phyloP scores from a whole-genome alignment of 53 echinoderm and acorn worm genomes.

The Holothuria scabra region DNA sequence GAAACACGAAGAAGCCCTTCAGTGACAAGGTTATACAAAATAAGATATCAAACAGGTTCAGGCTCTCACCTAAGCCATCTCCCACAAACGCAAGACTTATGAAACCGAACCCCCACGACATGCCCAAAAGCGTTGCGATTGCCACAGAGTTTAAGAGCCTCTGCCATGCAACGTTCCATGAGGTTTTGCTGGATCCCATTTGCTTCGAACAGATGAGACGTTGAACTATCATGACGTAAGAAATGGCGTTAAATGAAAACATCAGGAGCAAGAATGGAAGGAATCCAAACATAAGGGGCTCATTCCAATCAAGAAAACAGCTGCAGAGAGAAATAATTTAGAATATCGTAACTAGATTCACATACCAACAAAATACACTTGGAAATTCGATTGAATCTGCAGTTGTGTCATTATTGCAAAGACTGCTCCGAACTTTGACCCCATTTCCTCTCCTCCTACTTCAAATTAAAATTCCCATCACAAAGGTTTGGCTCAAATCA shows the following conservation, averaged over 20 bases:
- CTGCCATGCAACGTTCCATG: background rate
- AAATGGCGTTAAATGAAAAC: constrained; percentile 53
- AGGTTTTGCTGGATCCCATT: constrained; percentile 18
- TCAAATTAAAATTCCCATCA: too few relatives aligned
- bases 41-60: constrained; percentile 3
- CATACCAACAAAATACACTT: too few relatives aligned
- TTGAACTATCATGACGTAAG: constrained; percentile 13
- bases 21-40: constrained; percentile 25
- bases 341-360: background rate
- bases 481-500: too few relatives aligned
- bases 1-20: constrained; percentile 14
- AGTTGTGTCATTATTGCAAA: too few relatives aligned
- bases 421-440: too few relatives aligned
- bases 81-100: constrained; percentile 4
- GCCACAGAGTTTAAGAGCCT: constrained; percentile 17
- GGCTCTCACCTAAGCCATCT: background rate
- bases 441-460: too few relatives aligned
- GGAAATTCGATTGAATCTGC: too few relatives aligned
- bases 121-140: constrained; percentile 1
- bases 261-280: constrained; percentile 57
- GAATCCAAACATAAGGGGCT: constrained; percentile 60
- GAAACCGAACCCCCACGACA: constrained; percentile 36
- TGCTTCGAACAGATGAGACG: constrained; percentile 26
- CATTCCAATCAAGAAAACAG: constrained; percentile 59
- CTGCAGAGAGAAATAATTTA: constrained; percentile 34